phyloP scores from a whole-genome alignment of 1,140 invertebrate genomes.

The Capitella teleta region DNA sequence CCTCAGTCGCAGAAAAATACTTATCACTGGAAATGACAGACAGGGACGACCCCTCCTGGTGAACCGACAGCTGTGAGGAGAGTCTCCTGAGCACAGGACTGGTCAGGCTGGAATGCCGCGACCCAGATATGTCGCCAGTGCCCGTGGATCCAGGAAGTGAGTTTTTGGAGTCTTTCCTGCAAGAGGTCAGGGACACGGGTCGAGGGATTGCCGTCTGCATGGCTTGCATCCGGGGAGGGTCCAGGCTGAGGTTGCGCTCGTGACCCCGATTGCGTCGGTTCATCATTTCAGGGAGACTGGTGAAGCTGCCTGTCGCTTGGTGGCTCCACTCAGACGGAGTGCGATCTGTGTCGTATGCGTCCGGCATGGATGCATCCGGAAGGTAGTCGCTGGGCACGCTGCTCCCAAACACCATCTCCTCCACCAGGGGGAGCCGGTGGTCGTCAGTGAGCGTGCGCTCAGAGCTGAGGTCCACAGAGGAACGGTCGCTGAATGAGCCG shows the following conservation, averaged over 20 bases:
- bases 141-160: not conserved
- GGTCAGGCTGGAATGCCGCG: slow-evolving; percentile 16
- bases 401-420: no score
- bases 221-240: not conserved
- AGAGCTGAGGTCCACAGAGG: no score
- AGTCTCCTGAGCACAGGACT: slow-evolving; percentile 9
- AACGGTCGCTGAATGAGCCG: no score
- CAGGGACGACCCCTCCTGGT: slow-evolving; percentile 3
- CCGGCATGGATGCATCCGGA: slow-evolving; percentile 10
- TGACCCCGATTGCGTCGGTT: not conserved
- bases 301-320: not conserved
- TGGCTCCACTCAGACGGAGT: not conserved
- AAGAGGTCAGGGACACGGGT: not conserved
- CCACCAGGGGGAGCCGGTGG: no score
- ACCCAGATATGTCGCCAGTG: not conserved
- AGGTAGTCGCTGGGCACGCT: not conserved
- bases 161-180: not conserved
- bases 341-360: slow-evolving; percentile 13
- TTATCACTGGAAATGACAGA: slow-evolving; percentile 7
- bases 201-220: not conserved
- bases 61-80: slow-evolving; percentile 6
- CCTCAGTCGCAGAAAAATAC: slow-evolving; percentile 12
- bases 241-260: slow-evolving; percentile 4
- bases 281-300: not conserved
- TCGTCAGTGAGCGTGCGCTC: no score